Evolutionary conservation across 2,113 vertebrate genomes (phyloP).

Genomic region (Channa argus): DNA sequence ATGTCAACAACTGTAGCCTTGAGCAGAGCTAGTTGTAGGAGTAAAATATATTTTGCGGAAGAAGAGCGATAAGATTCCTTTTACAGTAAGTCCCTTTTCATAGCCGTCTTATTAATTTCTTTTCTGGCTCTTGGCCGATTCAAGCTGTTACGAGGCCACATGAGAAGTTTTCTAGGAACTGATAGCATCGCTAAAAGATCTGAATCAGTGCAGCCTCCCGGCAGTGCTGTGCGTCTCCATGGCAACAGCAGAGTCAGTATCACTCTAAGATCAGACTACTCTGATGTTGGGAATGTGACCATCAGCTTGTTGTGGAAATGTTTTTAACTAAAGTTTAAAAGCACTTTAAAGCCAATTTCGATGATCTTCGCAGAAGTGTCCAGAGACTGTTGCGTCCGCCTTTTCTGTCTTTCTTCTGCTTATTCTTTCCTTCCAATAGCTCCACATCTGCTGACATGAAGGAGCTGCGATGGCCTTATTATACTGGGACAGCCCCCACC

Average conservation of each 20-base stretch:
- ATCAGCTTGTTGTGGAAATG: conserved; percentile 1
- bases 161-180: conserved; percentile 48
- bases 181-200: conserved; percentile 43
- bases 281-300: conserved; percentile 35
- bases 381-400: conserved; percentile 13
- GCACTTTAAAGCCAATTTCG: conserved; percentile 20
- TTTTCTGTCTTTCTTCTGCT: conserved; percentile 17
- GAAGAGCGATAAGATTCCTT: not conserved
- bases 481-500: conserved; percentile 45
- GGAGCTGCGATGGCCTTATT: conserved; percentile 53
- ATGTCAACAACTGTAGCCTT: conserved; percentile 17
- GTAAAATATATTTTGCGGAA: conserved; percentile 11
- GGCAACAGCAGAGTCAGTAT: conserved; percentile 55
- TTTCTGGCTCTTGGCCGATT: conserved; percentile 27
- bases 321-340: conserved; percentile 30
- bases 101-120: conserved; percentile 15
- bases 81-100: not conserved
- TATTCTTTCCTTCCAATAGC: conserved; percentile 37
- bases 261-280: conserved; percentile 11
- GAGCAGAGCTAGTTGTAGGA: conserved; percentile 3
- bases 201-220: conserved; percentile 29
- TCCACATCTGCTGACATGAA: conserved; percentile 49
- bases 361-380: conserved; percentile 27
- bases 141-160: not conserved
- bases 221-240: conserved; percentile 43